These are phyloP conservation scores for Tenodera sinensis DNA, from an alignment of 2,888 invertebrate species.

Conservation along the genomic window DNA sequence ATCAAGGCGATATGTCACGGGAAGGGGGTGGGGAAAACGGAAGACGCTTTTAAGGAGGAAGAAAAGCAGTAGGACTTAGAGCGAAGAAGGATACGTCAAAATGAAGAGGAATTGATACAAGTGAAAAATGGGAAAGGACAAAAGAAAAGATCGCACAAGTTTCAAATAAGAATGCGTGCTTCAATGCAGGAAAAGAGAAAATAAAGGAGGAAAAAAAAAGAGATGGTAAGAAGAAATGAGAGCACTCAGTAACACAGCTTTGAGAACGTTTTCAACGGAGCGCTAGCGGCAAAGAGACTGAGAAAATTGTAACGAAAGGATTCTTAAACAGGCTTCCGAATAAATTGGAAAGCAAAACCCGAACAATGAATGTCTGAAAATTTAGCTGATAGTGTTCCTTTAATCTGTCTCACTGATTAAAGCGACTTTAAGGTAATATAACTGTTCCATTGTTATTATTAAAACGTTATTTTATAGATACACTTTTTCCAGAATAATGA, in stretches of 20 bases:
- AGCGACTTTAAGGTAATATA: too few species aligned
- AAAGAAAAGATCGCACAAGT: slow-evolving; percentile 11
- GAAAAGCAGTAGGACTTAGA: background rate
- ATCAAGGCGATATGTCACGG: slow-evolving; percentile 19
- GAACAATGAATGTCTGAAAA: background rate
- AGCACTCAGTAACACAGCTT: background rate
- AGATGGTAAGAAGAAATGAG: background rate
- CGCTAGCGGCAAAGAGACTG: background rate
- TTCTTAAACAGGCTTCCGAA: background rate
- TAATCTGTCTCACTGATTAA: too few species aligned
- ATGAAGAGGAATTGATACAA: slow-evolving; percentile 25
- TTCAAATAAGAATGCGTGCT: slow-evolving; percentile 3
- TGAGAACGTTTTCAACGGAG: background rate
- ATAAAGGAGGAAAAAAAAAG: background rate
- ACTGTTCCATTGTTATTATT: too few species aligned
- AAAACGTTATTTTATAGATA: too few species aligned
- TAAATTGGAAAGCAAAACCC: background rate
- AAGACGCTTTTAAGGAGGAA: background rate
- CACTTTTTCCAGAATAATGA: too few species aligned
- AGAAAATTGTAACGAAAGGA: background rate
- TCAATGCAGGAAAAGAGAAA: background rate
- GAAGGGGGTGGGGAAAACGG: background rate
- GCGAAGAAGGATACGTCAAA: slow-evolving; percentile 19
- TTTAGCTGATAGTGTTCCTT: background rate
- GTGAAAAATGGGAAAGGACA: slow-evolving; percentile 1